Conservation (phyloP, 2,888 invertebrate species). For the Taenaris catops region DNA sequence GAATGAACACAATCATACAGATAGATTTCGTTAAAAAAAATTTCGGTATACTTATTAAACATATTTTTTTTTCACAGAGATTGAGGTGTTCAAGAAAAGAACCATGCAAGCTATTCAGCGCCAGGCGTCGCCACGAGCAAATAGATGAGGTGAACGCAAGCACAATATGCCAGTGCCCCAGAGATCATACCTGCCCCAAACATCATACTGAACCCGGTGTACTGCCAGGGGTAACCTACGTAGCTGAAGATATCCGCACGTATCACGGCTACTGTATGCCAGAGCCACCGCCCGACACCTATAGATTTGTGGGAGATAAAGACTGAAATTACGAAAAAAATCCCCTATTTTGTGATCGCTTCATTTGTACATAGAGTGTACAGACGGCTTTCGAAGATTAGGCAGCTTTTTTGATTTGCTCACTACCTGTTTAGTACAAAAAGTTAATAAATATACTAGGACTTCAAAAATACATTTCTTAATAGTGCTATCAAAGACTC, state of each 20-base stretch:
- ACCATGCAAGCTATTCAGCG: slow-evolving; percentile 92
- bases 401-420: slow-evolving; percentile 43
- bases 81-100: slow-evolving; percentile 91
- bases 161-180: slow-evolving; percentile 91
- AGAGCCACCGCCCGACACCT: slow-evolving; percentile 68
- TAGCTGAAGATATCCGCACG: slow-evolving; percentile 89
- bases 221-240: slow-evolving; percentile 88
- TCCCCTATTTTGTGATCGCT: slow-evolving; percentile 17
- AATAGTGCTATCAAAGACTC: slow-evolving; percentile 7
- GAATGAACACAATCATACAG: too few species aligned
- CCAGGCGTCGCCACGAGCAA: slow-evolving; percentile 88
- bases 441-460: slow-evolving; percentile 30
- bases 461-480: slow-evolving; percentile 16
- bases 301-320: slow-evolving; percentile 70
- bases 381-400: slow-evolving; percentile 16
- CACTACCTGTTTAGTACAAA: slow-evolving; percentile 77
- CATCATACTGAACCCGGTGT: slow-evolving; percentile 92
- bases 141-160: slow-evolving; percentile 94
- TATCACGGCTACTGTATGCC: slow-evolving; percentile 93
- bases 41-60: too few species aligned
- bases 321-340: slow-evolving; percentile 44
- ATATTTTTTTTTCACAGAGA: slow-evolving; percentile 78
- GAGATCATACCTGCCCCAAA: slow-evolving; percentile 88
- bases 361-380: slow-evolving; percentile 14
- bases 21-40: too few species aligned